Base-by-base conservation (phyloP, 2,888 invertebrate genomes). In the Xestoiulus laeticollis region DNA sequence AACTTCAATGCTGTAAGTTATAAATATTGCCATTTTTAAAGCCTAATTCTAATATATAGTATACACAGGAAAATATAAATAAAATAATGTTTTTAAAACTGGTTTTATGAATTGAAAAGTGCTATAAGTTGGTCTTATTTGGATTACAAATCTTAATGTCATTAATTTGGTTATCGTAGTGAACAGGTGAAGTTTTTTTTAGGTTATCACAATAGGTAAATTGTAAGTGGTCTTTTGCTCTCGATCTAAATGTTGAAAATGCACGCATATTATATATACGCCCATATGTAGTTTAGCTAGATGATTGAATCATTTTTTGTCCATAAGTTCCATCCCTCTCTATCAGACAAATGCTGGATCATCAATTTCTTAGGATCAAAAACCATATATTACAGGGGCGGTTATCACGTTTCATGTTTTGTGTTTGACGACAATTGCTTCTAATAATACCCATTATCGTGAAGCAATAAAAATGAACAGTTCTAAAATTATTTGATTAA, bases 401-500 rank as follows among this genome's bases (percentile, higher is more conserved):
- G 68, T 68, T 68, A 68, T 68, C 68, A 68, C 68, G 26, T 68
- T 68, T 68, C 68, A 68, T 68, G 68, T 68, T 68, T 68, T 68
- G 68, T 68, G 68, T 68, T 68, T 68, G 68, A 68, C 68, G 68
- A 68, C 68, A 68, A 68, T 68, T 68, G 68, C 68, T 22, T 68
- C 68, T 68, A 68, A 68, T 68, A 22, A 68, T 68, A 26, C 68
- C 68, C 68, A 68, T 68, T 26, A 68, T 68, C 26, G n/a, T 26
- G 68, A 10, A 6, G 68, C 68, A 68, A 68, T 68, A 68, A 68
- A 68, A 68, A n/a, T 26, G 26, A 26, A 10, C 68, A 68, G 22
- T 68, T 68, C 68, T 68, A 68, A 68, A 68, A 68, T 68, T 68
- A 68, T 68, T 68, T 68, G n/a, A 68, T 8, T 12, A 26, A 68